Base-by-base conservation (phyloP, 2,113 vertebrate species). In the Hypocryptadius cinnamomeus region DNA sequence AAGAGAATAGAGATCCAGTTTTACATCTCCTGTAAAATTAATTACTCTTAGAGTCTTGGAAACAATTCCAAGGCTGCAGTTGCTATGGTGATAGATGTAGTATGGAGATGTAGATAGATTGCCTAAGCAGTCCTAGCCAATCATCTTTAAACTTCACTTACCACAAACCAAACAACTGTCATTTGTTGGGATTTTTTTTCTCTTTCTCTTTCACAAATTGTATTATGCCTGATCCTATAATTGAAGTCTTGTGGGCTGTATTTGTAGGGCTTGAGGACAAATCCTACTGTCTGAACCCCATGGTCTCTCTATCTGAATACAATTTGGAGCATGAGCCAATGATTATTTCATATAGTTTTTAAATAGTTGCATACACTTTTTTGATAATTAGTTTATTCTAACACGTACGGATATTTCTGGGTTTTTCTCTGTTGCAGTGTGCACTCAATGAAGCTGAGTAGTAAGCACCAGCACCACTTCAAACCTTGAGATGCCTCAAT, bases 11-110 rank as follows among this genome's bases (percentile, higher is more conserved):
- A 40, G 20, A 40, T 78, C 39, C 25, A 54, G 8, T 24, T 94
- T 91, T 85, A 44, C 27, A 73, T 93, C 11, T 79, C 11, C 77
- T 78, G 47, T 78, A 89, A 95, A 94, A 82, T 83, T 95, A 95
- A 71, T 91, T 92, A 48, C 30, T 96, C 50, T 59, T 76, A 42
- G 42, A 83, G 61, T 85, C 74, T 91, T 91, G 79, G 60, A 94
- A 96, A 77, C 68, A 83, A 68, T 74, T 94, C 51, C 51, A 74
- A 83, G 61, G 86, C 80, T 96, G 56, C 69, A 60, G 95, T 96
- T 96, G 88, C 95, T 96, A 94, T 96, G 85, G 96, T 73, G 79
- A 95, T 89, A 73, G 74, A 77, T 57, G 40, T 57, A 76, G 54
- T 73, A 80, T 66, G 64, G 65, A 89, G 68, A 79, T 85, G 81